A percentile compares a stretch with the other conserved stretches of the same genome.
Conservation (phyloP, 37 sponge, comb jelly and placozoan species). For the Aplysina aerophoba region DNA sequence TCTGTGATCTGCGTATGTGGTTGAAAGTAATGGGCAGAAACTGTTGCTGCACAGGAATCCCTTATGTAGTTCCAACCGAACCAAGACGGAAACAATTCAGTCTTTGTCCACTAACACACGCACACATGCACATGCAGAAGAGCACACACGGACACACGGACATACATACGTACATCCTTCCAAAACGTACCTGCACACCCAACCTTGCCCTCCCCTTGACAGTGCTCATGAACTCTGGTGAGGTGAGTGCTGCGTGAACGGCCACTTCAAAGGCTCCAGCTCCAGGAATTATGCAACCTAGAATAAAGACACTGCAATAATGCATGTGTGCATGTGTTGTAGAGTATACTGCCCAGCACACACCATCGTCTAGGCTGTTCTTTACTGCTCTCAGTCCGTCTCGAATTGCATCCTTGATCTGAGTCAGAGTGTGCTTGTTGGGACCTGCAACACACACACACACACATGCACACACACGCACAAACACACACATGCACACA, state of each 20-base stretch:
- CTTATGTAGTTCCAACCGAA: too few relatives aligned
- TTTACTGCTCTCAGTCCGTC: constrained; percentile 98
- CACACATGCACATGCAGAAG: too few relatives aligned
- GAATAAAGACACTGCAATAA: background rate
- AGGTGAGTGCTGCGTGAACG: constrained; percentile 73
- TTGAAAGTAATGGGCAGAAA: too few relatives aligned
- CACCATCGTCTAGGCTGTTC: constrained; percentile 95
- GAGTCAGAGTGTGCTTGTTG: constrained; percentile 96
- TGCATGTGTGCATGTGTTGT: background rate
- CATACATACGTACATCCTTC: background rate
- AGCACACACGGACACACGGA: too few relatives aligned
- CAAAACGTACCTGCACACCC: constrained; percentile 79
- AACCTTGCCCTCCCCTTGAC: constrained; percentile 88
- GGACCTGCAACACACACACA: constrained; percentile 67
- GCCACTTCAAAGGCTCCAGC: constrained; percentile 98
- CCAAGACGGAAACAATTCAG: too few relatives aligned
- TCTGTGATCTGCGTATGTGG: background rate
- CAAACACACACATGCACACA: background rate
- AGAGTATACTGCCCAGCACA: background rate
- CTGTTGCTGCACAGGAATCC: too few relatives aligned
- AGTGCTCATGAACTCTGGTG: constrained; percentile 83
- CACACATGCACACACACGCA: background rate
- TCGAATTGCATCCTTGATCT: constrained; percentile 97
- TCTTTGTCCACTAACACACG: too few relatives aligned
- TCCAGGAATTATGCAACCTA: constrained; percentile 89